phyloP scores from a whole-genome alignment of 2,113 vertebrate species.

The Narcine bancroftii region DNA sequence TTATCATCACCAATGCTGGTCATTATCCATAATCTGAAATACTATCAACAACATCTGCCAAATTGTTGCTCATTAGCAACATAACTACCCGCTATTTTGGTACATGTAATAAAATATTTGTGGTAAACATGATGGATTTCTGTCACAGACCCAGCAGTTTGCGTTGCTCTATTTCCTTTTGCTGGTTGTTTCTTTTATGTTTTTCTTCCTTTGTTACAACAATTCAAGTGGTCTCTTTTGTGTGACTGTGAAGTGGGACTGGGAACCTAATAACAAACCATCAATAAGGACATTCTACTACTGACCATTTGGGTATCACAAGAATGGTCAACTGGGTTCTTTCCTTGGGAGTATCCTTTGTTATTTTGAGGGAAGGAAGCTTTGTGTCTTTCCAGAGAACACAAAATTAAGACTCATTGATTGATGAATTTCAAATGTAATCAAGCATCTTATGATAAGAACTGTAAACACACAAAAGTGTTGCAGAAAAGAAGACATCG shows the following conservation, averaged over 20 bases:
- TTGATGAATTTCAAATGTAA: neutral
- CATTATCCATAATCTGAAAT: conserved; percentile 35
- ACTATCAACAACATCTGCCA: conserved; percentile 35
- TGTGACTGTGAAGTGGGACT: neutral
- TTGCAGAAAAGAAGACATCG: too few species aligned
- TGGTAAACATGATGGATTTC: neutral
- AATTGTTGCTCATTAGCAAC: conserved; percentile 25
- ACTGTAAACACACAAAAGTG: too few species aligned
- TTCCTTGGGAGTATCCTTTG: neutral
- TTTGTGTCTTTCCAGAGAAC: neutral
- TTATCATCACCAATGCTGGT: conserved; percentile 19
- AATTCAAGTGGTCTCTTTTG: neutral
- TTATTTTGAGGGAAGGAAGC: neutral
- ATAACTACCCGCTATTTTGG: neutral
- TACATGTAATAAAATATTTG: conserved; percentile 25
- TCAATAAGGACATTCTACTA: neutral
- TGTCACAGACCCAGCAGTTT: neutral
- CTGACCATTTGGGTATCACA: neutral
- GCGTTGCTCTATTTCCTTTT: neutral
- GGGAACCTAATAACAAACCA: neutral
- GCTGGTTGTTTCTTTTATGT: neutral
- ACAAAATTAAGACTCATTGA: neutral
- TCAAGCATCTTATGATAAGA: neutral
- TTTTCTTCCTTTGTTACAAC: neutral
- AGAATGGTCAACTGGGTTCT: neutral